Evolutionary conservation across 2,888 invertebrate genomes (phyloP), one percentile per base, ranked within the genome.

Genomic region (Antheraea assamensis): DNA sequence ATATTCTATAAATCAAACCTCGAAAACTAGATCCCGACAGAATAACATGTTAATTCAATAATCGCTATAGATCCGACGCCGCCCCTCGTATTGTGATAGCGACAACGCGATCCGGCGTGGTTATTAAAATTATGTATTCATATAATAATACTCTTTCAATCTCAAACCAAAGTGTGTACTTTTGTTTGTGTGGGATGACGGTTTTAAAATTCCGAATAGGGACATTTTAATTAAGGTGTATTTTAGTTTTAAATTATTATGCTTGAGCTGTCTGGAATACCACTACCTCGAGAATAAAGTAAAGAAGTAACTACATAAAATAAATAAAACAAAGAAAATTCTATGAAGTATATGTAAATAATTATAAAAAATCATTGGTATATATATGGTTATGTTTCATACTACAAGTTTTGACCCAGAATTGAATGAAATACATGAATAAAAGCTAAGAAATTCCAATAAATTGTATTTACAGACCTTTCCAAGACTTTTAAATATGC

Each of bases 1-100:
- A 27, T 42, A 47, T 19, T 68, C 15, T 55, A 19, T 31, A 52
- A 72, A 35, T 31, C 71, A 74, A 75, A n/a, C n/a, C n/a, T n/a
- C n/a, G 13, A 42, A 42, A 42, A 13, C 42, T 42, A 42, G 42
- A 42, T 64, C 70, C 35, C 27, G 42, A 73, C 81, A 78, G 82
- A 83, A 82, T 82, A 83, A 85, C 89, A 90, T 90, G 90, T 83
- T 90, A 91, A 92, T 91, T 81, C 72, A 77, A 80, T 82, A 83
- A 86, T 87, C 81, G 79, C 80, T 74, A 75, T 79, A 83, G 89
- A 90, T 90, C 91, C 92, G 90, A 88, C 83, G 81, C 85, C 84
- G 83, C 82, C 83, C 81, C 81, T 73, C 78, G 79, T 84, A 89
- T 88, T 88, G 89, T 87, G 79, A 82, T 76, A 79, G 78, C 83